Evolutionary conservation across 2,797 vertebrate species (phyloP), one percentile per base, ranked within the genome.

Genomic region (Selene dorsalis): DNA sequence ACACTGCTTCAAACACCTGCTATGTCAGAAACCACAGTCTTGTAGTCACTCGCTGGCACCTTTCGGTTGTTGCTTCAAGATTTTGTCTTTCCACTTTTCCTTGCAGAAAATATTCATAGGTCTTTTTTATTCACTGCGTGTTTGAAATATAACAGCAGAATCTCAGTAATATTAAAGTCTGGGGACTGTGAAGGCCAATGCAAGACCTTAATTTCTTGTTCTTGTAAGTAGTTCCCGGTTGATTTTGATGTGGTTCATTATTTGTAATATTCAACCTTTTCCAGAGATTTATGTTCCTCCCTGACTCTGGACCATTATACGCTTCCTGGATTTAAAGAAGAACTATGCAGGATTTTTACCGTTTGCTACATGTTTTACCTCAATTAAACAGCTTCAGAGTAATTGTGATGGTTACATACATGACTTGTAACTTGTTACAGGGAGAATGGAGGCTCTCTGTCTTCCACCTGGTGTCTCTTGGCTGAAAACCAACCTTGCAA

Each of bases 151-250:
- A 72, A 73, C 41, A 68, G 63, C 18, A 47, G 22, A 69, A 24
- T 75, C 70, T 69, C 35, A 70, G 52, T 26, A 61, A 41, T 65
- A 66, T 81, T 82, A 58, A 45, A 35, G 30, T 80, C 60, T 60
- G 26, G 10, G 8, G 30, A 67, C 24, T 64, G 4, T 59, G 63
- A 88, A 65, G 45, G 35, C 62, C 32, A 75, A 13, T 43, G 13
- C 35, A 38, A 39, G 13, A 73, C 64, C 26, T 55, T 43, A 53
- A 56, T 69, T 16, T 55, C 11, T 63, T 50, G 12, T 75, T 59
- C 61, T 45, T 77, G 6, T 11, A 35, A 47, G 11, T n/a, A 56
- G 47, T n/a, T 73, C 14, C 58, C 41, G 56, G 45, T 71, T 75
- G 30, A 58, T 66, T 65, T 61, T 24, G 24, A 74, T 69, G 28